Percentiles rank a stretch among this genome's conserved stretches.
Conservation (phyloP, 2,888 invertebrate species). For the Adelognathus sp. region DNA sequence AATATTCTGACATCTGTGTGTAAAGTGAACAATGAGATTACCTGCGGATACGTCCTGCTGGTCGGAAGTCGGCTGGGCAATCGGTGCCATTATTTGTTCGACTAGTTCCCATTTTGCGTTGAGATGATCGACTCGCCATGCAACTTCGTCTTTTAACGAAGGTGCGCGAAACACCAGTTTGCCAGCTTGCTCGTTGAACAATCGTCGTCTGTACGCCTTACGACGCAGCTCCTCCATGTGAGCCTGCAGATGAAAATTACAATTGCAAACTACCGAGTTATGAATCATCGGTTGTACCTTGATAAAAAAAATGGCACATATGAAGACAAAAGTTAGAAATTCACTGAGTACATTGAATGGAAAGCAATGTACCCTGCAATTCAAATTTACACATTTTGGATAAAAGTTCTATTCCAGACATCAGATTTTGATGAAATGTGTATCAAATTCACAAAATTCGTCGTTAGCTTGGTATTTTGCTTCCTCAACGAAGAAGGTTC, state of each 20-base stretch:
- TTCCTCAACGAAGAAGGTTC: no score
- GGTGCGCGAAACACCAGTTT: conserved; percentile 86
- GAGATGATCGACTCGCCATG: conserved; percentile 88
- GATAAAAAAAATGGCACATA: no score
- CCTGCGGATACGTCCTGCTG: conserved; percentile 79
- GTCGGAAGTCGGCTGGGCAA: conserved; percentile 80
- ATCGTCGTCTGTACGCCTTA: conserved; percentile 87
- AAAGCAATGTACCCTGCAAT: no score
- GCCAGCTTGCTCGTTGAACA: conserved; percentile 91
- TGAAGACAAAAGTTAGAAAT: no score
- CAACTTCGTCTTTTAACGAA: conserved; percentile 86
- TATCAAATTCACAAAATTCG: no score
- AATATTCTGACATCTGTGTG: not conserved
- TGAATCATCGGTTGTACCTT: not conserved
- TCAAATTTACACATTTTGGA: no score
- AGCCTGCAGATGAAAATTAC: conserved; percentile 82
- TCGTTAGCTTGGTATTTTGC: no score
- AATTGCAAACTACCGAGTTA: conserved; percentile 9
- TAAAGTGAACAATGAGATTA: conserved; percentile 60
- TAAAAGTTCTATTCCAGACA: no score
- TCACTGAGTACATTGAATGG: no score
- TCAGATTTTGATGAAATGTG: no score
- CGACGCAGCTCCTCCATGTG: conserved; percentile 90
- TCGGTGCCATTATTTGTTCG: conserved; percentile 86
- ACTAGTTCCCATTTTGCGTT: conserved; percentile 91